These are phyloP conservation scores for Teleiodes luculella DNA, from an alignment of 2,888 invertebrate species.

Conservation along the genomic window DNA sequence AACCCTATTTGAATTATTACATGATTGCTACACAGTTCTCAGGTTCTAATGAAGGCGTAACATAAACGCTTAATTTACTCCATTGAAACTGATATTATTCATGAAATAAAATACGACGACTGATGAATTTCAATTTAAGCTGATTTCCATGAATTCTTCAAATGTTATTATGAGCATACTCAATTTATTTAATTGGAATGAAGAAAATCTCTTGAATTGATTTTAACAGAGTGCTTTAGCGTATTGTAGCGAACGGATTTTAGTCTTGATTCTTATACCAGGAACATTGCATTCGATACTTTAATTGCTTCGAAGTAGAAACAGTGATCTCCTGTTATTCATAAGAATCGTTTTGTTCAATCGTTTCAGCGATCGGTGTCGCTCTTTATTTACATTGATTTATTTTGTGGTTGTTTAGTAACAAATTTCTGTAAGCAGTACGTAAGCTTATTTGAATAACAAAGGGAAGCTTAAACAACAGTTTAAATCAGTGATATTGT, in stretches of 20 bases:
- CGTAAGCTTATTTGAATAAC: constrained; percentile 7
- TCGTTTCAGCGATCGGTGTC: neutral
- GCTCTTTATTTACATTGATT: constrained; percentile 4
- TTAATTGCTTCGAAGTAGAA: neutral
- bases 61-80: no score
- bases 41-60: no score
- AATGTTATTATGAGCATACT: no score
- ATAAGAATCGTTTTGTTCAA: neutral
- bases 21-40: no score
- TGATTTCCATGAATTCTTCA: no score
- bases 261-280: constrained; percentile 9
- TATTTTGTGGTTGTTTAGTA: neutral
- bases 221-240: neutral
- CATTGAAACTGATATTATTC: no score
- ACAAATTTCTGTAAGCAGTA: neutral
- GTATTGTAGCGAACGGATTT: constrained; percentile 10
- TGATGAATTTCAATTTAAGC: constrained; percentile 12
- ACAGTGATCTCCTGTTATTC: constrained; percentile 4
- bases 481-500: neutral
- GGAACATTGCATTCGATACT: neutral
- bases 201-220: neutral
- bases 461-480: neutral
- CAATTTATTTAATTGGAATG: no score
- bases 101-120: no score
- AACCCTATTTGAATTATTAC: no score